Percentiles rank a stretch among this genome's conserved stretches.
Conservation (phyloP, 2,113 vertebrate species). For the Alligator sinensis region DNA sequence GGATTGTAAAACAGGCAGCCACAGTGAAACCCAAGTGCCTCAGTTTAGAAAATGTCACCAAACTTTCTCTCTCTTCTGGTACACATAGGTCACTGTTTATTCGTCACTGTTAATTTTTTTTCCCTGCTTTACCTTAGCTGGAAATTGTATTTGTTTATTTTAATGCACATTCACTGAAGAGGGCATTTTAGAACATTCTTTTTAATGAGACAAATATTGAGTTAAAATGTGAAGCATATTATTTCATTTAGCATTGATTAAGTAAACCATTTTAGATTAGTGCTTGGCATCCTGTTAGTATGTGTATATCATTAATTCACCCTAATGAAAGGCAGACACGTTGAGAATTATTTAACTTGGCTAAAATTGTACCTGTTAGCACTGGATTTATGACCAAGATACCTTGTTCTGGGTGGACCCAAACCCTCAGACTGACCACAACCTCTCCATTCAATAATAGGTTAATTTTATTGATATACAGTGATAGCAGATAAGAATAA, state of each 20-base stretch:
- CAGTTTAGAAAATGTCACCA: conserved; percentile 12
- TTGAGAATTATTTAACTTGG: neutral
- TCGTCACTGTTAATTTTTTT: neutral
- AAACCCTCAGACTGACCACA: no score
- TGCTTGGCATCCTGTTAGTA: neutral
- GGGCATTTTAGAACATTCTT: neutral
- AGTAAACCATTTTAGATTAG: neutral
- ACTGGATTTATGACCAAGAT: no score
- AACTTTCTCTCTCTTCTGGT: neutral
- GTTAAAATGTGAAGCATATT: neutral
- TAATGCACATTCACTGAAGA: neutral
- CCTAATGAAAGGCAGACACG: neutral
- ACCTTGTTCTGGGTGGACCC: no score
- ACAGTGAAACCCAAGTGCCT: neutral
- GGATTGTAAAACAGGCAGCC: neutral
- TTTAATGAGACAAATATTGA: neutral
- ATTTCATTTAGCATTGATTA: neutral
- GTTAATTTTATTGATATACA: no score
- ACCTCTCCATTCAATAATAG: no score
- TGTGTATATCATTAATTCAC: neutral
- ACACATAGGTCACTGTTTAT: neutral
- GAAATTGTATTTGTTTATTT: neutral
- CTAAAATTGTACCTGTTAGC: no score
- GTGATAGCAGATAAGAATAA: no score
- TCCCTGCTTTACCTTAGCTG: neutral